Evolutionary conservation across 53 echinoderm and acorn worm species (phyloP), one percentile per base, ranked within the genome.

Genomic region (Echinometra lucunter): DNA sequence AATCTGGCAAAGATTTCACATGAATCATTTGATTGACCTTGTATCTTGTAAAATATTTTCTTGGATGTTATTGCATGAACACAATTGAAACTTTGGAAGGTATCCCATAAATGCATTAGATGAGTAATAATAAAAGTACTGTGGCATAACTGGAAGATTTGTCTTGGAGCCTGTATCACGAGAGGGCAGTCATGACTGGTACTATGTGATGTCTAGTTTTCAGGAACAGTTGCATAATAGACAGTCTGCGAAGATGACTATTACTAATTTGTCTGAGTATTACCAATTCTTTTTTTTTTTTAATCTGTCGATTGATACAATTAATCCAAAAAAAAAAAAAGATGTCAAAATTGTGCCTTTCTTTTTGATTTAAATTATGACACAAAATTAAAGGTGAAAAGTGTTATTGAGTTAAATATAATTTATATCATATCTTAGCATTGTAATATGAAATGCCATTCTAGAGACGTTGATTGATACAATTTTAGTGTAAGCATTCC

Each of bases 21-120:
- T 45, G 85, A 45, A 85, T 45, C 49, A 85, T 45, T 47, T 44
- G 44, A n/a, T 78, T 47, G 30, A 49, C 49, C 85, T 85, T 85
- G 49, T 28, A 49, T 49, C 53, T 85, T 49, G 30, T 85, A 85
- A 27, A 38, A 49, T 85, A 49, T 85, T 49, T 49, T 45, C 12
- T 45, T 13, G 49, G 45, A 49, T 85, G 45, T 47, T 47, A 28
- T 85, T n/a, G 37, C 11, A 85, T 47, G 37, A 85, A 85, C 37
- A 85, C 30, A 30, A 49, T 85, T 85, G 49, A 1, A 53, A 45
- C 47, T 2, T 85, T 85, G 85, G 85, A 85, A 85, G 28, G 85
- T 28, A 47, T 85, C 85, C 85, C 85, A 85, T 21, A n/a, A n/a
- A 81, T 45, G 3, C n/a, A 63, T 45, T 12, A 63, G 58, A 40